These are phyloP conservation scores for Sebastes matsubarae DNA, from an alignment of 2,797 vertebrate species.

Conservation along the genomic window DNA sequence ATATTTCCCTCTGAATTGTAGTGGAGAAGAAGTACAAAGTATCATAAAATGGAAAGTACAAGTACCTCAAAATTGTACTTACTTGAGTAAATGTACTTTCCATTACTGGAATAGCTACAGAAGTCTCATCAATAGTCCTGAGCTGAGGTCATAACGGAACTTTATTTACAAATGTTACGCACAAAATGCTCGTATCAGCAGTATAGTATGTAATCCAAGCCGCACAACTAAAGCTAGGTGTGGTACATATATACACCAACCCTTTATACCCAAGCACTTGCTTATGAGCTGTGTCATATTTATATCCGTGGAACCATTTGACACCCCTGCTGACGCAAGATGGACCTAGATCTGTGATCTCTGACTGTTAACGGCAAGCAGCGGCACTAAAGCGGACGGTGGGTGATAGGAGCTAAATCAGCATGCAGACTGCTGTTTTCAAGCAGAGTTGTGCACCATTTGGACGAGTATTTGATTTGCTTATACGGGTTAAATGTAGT, in stretches of 20 bases:
- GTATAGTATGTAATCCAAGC: slow-evolving; percentile 62
- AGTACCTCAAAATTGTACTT: not conserved
- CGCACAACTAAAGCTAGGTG: slow-evolving; percentile 73
- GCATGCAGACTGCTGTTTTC: not conserved
- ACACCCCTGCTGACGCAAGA: slow-evolving; percentile 82
- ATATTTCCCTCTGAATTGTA: not conserved
- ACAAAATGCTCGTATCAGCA: slow-evolving; percentile 71
- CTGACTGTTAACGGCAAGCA: slow-evolving; percentile 2
- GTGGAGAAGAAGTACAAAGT: not conserved
- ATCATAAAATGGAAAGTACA: not conserved
- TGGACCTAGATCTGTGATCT: slow-evolving; percentile 46
- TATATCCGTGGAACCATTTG: slow-evolving; percentile 78
- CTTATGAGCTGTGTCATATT: slow-evolving; percentile 80
- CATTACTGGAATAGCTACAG: not conserved
- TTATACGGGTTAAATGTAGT: not conserved
- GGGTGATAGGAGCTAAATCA: not conserved
- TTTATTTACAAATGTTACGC: slow-evolving; percentile 45
- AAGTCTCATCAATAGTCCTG: not conserved
- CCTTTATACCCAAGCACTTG: slow-evolving; percentile 70
- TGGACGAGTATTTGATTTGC: not conserved
- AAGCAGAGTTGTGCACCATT: not conserved
- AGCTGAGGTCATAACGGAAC: slow-evolving; percentile 1
- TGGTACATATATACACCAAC: slow-evolving; percentile 72
- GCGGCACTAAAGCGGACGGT: not conserved
- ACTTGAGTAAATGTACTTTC: not conserved